These are phyloP conservation scores for Melanogrammus aeglefinus DNA, from an alignment of 2,797 vertebrate species.

Conservation along the genomic window DNA sequence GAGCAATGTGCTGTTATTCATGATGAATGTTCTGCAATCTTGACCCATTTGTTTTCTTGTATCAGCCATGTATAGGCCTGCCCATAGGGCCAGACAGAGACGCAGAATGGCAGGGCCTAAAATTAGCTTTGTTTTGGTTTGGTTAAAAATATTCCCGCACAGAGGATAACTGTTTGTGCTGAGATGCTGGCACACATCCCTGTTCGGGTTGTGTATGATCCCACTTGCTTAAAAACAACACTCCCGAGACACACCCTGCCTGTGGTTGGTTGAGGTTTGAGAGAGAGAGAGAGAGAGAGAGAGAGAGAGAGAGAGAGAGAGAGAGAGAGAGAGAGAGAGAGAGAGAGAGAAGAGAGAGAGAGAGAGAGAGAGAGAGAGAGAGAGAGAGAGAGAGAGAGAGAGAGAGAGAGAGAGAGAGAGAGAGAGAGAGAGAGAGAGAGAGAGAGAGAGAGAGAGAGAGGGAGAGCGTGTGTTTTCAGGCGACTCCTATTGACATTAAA, in stretches of 20 bases:
- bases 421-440: neutral
- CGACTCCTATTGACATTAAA: neutral
- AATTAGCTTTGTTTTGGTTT: constrained; percentile 18
- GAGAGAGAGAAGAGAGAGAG: neutral
- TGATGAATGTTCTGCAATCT: neutral
- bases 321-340: neutral
- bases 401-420: neutral
- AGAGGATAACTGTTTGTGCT: constrained; percentile 38
- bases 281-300: neutral
- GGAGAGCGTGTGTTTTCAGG: too few species aligned
- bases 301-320: neutral
- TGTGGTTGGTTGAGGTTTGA: neutral
- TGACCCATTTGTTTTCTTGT: neutral
- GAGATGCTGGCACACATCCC: neutral
- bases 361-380: neutral
- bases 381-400: neutral
- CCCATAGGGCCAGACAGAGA: neutral
- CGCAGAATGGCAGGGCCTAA: neutral
- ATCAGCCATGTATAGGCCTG: neutral
- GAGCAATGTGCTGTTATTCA: neutral
- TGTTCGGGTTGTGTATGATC: constrained; percentile 11
- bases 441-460: neutral
- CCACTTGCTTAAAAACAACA: constrained; percentile 30
- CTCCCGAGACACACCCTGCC: constrained; percentile 29
- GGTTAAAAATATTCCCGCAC: constrained; percentile 10